These are phyloP conservation scores for Austrofundulus limnaeus DNA, from an alignment of 2,113 vertebrate species.

Conservation along the genomic window DNA sequence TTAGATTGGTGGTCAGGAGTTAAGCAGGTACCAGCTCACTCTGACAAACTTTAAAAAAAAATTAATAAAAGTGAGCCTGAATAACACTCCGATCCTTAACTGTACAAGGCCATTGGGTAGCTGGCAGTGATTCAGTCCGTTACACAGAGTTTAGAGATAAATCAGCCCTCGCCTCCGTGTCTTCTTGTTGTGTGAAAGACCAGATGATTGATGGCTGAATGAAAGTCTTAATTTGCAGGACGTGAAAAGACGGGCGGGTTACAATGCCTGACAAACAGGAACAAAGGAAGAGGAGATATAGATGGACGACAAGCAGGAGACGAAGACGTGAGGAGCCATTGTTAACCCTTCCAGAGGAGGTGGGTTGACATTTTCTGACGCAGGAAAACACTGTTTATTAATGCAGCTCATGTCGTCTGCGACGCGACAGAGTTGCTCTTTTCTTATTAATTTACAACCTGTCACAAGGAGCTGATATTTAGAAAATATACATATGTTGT, in stretches of 20 bases:
- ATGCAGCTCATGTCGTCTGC: not conserved
- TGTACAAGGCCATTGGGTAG: slow-evolving; percentile 5
- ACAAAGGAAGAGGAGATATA: slow-evolving; percentile 48
- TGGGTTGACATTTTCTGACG: slow-evolving; percentile 40
- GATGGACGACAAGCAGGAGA: slow-evolving; percentile 32
- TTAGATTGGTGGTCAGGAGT: slow-evolving; percentile 44
- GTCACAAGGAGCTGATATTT: slow-evolving; percentile 26
- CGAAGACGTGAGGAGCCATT: slow-evolving; percentile 48
- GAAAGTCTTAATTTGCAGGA: slow-evolving; percentile 58
- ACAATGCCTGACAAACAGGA: slow-evolving; percentile 53
- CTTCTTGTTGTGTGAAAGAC: slow-evolving; percentile 37
- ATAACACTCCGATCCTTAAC: slow-evolving; percentile 10
- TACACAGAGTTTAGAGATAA: slow-evolving; percentile 53
- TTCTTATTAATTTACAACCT: slow-evolving; percentile 1
- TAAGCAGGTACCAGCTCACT: slow-evolving; percentile 40
- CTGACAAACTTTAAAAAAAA: slow-evolving; percentile 32
- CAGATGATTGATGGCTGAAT: slow-evolving; percentile 67
- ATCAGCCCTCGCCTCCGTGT: slow-evolving; percentile 53
- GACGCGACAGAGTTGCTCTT: not conserved
- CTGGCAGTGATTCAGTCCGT: slow-evolving; percentile 44
- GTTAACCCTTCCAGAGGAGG: slow-evolving; percentile 43
- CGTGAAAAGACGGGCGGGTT: slow-evolving; percentile 48
- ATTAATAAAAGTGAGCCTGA: slow-evolving; percentile 24
- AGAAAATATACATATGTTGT: not conserved
- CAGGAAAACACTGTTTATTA: slow-evolving; percentile 20